phyloP scores from a whole-genome alignment of 2,113 vertebrate species.

The Anser cygnoides region DNA sequence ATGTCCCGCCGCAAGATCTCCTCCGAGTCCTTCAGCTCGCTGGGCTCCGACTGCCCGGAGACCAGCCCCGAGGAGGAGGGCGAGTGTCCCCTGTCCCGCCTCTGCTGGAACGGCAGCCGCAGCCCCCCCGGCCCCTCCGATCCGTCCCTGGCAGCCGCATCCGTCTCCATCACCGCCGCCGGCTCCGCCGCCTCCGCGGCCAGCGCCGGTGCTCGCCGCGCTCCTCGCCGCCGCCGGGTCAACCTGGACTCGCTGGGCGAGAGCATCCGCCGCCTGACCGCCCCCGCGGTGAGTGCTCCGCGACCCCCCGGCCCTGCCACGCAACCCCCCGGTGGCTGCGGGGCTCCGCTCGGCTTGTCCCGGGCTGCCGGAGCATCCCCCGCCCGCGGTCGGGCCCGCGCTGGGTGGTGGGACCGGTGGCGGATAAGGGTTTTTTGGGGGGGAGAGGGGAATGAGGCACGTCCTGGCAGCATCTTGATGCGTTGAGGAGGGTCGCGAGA shows the following conservation, averaged over 20 bases:
- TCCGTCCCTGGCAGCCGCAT: background rate
- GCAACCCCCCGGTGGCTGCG: no score
- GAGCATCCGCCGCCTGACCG: slow-evolving; percentile 91
- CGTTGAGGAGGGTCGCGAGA: background rate
- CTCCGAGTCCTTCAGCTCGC: slow-evolving; percentile 94
- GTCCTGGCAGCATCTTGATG: background rate
- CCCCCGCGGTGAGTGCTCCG: slow-evolving; percentile 87
- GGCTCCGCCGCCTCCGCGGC: slow-evolving; percentile 76
- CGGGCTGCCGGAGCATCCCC: no score
- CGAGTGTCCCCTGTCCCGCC: slow-evolving; percentile 83
- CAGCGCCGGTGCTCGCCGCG: slow-evolving; percentile 74
- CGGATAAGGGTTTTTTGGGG: no score
- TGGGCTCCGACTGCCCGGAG: slow-evolving; percentile 91
- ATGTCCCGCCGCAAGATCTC: slow-evolving; percentile 97
- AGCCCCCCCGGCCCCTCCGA: slow-evolving; percentile 80
- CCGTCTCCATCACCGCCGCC: background rate
- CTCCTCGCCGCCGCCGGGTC: slow-evolving; percentile 87
- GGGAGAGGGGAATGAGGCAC: no score
- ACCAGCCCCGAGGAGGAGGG: slow-evolving; percentile 87
- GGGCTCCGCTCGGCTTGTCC: no score
- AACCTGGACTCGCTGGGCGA: slow-evolving; percentile 96
- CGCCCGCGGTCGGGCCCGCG: background rate
- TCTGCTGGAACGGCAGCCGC: slow-evolving; percentile 89
- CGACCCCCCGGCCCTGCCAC: background rate
- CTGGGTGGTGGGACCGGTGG: no score